These are phyloP conservation scores for Theocolax elegans DNA, from an alignment of 1,140 invertebrate genomes.

Conservation along the genomic window DNA sequence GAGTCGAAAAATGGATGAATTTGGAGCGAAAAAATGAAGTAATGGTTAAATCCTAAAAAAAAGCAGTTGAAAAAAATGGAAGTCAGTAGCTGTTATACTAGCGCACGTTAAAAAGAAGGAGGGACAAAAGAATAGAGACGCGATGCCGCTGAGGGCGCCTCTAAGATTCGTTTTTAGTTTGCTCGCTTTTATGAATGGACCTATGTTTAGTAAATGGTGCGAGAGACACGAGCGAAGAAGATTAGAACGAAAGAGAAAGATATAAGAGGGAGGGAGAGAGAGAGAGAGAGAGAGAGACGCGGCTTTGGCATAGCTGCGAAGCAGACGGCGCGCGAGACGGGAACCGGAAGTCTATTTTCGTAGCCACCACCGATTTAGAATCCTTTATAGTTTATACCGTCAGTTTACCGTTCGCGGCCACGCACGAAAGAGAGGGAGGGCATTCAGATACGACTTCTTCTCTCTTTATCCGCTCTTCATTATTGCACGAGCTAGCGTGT, in stretches of 20 bases:
- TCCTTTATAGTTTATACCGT: constrained; percentile 63
- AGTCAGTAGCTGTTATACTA: neutral
- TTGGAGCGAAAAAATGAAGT: neutral
- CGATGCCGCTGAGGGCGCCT: constrained; percentile 20
- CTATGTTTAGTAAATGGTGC: constrained; percentile 54
- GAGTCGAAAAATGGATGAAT: neutral
- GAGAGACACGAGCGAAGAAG: constrained; percentile 25
- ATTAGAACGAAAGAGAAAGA: constrained; percentile 21
- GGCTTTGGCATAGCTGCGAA: constrained; percentile 54
- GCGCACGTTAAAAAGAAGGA: neutral
- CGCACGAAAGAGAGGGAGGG: constrained; percentile 2
- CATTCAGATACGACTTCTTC: neutral
- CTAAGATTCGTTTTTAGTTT: constrained; percentile 50
- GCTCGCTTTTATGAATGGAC: constrained; percentile 54
- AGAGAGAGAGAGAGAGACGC: constrained; percentile 31
- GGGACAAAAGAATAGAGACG: constrained; percentile 3
- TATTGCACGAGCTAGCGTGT: neutral
- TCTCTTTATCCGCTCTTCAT: neutral
- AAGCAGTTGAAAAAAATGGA: neutral
- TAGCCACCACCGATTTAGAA: constrained; percentile 64
- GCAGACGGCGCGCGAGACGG: constrained; percentile 62
- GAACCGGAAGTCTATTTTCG: constrained; percentile 69
- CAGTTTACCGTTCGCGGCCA: constrained; percentile 29
- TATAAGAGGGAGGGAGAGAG: constrained; percentile 11
- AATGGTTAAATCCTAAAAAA: neutral